Base-by-base conservation (phyloP, 2,113 vertebrate species). In the Myrmophylax atrothorax region DNA sequence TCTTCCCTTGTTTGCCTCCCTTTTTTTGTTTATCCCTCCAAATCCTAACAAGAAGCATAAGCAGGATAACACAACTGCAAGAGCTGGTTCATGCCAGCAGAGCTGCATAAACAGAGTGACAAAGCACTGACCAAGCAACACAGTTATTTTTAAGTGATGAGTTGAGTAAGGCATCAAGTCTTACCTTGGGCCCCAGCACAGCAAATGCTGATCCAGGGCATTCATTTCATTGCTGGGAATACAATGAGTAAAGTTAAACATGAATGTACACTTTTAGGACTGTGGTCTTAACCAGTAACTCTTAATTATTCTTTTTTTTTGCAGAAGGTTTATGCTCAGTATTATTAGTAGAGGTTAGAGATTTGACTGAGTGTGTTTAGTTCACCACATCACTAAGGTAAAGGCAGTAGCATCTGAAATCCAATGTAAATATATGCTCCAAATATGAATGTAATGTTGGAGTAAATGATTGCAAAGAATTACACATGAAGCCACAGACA, bases 11-110 rank as follows among this genome's bases (percentile, higher is more conserved):
- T 82, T 85, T 75, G 64, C 79, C 52, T 66, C 63, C 78, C 77
- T 68, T 31, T 94, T 69, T 86, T 95, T 97, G 95, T 97, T 98
- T 98, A 96, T 84, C 73, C 50, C 90, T 94, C 87, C 7, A 60
- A 96, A 96, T 76, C 89, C 89, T 37, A 74, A 93, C 81, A 7
- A 20, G 73, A 93, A 96, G 85, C 92, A 94, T 83, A 22, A 91
- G 79, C 28, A 58, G 68, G 33, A 46, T 70, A 33, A 42, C 37
- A 77, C 3, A 6, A 64, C 68, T 85, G 81, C 53, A 70, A 19
- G 6, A 44, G 60, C 40, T 37, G 35, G 85, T 92, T 52, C 46
- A 26, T 35, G 3, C 58, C 12, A 16, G 25, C 23, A 33, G 47
- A 50, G 75, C 60, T 24, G 58, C 19, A 14, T 25, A 55, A 66